Conservation (phyloP, 2,113 vertebrate species). For the Thalassarche chlororhynchos region DNA sequence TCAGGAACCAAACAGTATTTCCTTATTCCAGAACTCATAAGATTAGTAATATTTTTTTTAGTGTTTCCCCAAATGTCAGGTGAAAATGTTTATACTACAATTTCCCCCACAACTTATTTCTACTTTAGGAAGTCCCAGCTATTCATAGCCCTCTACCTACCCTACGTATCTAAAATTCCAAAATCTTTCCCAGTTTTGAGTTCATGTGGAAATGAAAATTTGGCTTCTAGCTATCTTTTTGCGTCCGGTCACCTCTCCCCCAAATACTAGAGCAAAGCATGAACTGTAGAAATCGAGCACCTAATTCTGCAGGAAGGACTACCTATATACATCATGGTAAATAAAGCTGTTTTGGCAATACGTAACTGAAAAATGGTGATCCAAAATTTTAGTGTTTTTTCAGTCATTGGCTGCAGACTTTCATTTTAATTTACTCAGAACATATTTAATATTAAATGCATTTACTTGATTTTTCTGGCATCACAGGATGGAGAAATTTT, state of each 20-base stretch:
- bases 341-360: not conserved
- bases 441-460: not conserved
- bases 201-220: not conserved
- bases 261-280: not conserved
- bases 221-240: not conserved
- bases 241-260: not conserved
- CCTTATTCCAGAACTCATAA: not conserved
- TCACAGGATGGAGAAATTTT: constrained; percentile 85
- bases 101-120: not conserved
- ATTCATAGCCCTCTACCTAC: not conserved
- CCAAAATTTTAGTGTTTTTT: not conserved
- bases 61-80: not conserved
- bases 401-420: not conserved
- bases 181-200: not conserved
- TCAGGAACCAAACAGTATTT: not conserved
- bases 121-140: not conserved
- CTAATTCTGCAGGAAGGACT: not conserved
- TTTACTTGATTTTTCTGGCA: constrained; percentile 15
- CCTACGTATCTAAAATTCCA: not conserved
- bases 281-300: not conserved
- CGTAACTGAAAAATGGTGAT: not conserved
- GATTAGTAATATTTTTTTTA: not conserved
- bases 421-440: not conserved
- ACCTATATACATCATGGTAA: not conserved
- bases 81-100: not conserved